Evolutionary conservation across 2,113 vertebrate species (phyloP).

Genomic region (Tor tambroides): DNA sequence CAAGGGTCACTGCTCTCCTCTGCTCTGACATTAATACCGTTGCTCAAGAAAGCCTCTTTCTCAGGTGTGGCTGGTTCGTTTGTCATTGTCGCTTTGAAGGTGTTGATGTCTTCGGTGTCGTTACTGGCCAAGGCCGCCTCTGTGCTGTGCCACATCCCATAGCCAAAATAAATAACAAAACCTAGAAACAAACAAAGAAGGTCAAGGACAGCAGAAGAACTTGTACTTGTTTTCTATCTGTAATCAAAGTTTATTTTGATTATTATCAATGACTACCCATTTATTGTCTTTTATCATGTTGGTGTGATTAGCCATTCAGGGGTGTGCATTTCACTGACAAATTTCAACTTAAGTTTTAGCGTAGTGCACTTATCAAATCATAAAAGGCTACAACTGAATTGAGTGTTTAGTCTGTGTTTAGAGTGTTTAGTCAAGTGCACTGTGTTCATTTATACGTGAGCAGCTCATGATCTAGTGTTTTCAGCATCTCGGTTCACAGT

Average conservation of each 20-base stretch:
- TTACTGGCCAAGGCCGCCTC: constrained; percentile 74
- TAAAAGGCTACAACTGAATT: no score
- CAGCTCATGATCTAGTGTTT: no score
- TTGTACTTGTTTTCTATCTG: not conserved
- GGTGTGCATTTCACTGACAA: no score
- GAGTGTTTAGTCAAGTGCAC: no score
- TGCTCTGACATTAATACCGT: constrained; percentile 1
- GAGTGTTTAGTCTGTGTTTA: no score
- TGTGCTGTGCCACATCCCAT: constrained; percentile 87
- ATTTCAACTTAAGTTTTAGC: no score
- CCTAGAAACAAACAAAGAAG: constrained; percentile 69
- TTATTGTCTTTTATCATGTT: not conserved
- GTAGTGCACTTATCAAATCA: no score
- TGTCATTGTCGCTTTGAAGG: constrained; percentile 65
- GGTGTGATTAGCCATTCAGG: not conserved
- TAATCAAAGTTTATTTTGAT: not conserved
- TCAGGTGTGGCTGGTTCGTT: constrained; percentile 47
- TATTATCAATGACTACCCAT: not conserved
- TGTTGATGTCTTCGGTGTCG: constrained; percentile 56
- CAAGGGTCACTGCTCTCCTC: constrained; percentile 62
- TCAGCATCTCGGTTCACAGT: no score
- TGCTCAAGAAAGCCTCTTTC: constrained; percentile 66
- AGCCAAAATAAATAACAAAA: constrained; percentile 69
- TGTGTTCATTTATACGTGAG: no score
- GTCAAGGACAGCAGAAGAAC: not conserved